phyloP scores from a whole-genome alignment of 30 jellyfish, hydroid and myxozoan species.

The Pseudorhiza aurosa region DNA sequence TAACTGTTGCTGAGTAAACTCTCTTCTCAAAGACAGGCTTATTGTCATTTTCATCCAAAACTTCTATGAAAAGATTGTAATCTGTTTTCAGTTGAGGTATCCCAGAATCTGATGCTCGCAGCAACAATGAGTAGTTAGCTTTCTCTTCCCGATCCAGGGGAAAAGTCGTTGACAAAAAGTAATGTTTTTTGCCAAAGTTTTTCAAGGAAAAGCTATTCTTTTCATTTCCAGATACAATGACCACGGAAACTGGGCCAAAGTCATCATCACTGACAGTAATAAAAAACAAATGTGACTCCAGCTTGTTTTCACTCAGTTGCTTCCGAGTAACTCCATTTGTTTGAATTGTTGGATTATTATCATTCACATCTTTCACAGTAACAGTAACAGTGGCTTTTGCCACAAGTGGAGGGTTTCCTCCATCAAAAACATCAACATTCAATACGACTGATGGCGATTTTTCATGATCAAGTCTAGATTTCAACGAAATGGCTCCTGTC shows the following conservation, averaged over 20 bases:
- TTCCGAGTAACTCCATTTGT: background rate
- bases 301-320: constrained; percentile 42
- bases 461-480: constrained; percentile 62
- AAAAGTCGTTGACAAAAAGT: constrained; percentile 16
- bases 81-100: constrained; percentile 50
- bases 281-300: background rate
- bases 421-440: constrained; percentile 71
- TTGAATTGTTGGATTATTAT: constrained; percentile 51
- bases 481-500: constrained; percentile 51
- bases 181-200: background rate
- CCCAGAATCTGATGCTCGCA: constrained; percentile 77
- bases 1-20: background rate
- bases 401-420: constrained; percentile 74
- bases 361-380: constrained; percentile 77
- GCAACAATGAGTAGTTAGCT: constrained; percentile 14
- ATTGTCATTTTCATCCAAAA: constrained; percentile 81
- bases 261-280: constrained; percentile 59
- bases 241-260: constrained; percentile 19
- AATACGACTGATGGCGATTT: constrained; percentile 22
- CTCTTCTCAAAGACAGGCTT: constrained; percentile 40
- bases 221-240: constrained; percentile 43
- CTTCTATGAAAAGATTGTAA: constrained; percentile 6
- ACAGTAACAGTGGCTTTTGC: constrained; percentile 74
- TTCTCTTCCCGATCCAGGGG: constrained; percentile 69
- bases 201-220: constrained; percentile 3